Percentiles rank a stretch among this genome's conserved stretches.
Evolutionary conservation across 1,140 invertebrate species (phyloP).

Genomic region (Eciton burchellii): DNA sequence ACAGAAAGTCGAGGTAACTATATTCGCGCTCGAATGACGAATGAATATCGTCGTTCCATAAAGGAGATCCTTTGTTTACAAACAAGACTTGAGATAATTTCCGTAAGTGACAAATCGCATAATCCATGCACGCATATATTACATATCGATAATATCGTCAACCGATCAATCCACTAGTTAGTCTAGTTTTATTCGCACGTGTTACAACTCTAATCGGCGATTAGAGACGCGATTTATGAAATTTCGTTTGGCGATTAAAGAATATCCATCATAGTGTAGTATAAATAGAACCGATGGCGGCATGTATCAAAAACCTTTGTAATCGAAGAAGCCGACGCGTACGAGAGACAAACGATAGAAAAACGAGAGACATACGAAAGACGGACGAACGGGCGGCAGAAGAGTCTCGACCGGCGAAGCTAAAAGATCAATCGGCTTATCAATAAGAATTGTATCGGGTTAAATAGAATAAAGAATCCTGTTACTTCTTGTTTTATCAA

Average conservation of each 20-base stretch:
- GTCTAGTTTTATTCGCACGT: constrained; percentile 18
- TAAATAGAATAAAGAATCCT: too few relatives aligned
- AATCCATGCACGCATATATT: neutral
- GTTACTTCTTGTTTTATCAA: too few relatives aligned
- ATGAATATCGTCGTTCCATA: neutral
- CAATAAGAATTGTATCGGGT: too few relatives aligned
- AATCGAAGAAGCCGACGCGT: too few relatives aligned
- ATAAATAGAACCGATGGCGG: too few relatives aligned
- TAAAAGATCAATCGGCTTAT: too few relatives aligned
- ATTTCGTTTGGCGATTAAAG: constrained; percentile 5
- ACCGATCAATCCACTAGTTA: constrained; percentile 3
- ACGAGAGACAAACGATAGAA: too few relatives aligned
- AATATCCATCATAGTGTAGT: too few relatives aligned
- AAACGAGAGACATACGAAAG: too few relatives aligned
- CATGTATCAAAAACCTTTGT: too few relatives aligned
- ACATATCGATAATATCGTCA: constrained; percentile 3
- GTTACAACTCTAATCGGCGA: neutral
- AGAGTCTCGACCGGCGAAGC: too few relatives aligned
- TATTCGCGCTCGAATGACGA: neutral
- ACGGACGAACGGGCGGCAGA: too few relatives aligned
- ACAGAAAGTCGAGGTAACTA: neutral
- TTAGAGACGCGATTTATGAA: neutral
- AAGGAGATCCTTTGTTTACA: constrained; percentile 63
- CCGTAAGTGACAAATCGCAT: neutral
- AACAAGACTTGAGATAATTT: constrained; percentile 61